These are phyloP conservation scores for Ovis aries DNA, from an alignment of 2,113 vertebrate species.

Conservation along the genomic window DNA sequence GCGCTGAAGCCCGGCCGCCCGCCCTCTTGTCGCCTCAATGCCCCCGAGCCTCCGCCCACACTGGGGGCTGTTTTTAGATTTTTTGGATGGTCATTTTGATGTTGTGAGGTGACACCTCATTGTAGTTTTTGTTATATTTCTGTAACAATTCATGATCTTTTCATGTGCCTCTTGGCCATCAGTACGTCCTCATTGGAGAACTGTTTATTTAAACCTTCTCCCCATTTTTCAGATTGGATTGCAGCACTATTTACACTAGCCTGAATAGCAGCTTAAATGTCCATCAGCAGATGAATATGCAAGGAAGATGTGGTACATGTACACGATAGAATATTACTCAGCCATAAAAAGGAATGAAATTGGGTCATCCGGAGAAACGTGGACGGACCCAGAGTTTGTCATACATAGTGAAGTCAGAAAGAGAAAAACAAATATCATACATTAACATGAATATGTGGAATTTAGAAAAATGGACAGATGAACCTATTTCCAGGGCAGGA, in stretches of 20 bases:
- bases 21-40: background rate
- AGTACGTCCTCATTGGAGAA: background rate
- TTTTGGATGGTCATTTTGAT: background rate
- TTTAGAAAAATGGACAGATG: background rate
- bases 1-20: background rate
- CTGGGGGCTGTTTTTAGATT: background rate
- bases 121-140: background rate
- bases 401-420: background rate
- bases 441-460: background rate
- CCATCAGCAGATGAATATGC: background rate
- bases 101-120: background rate
- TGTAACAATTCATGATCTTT: background rate
- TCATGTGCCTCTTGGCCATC: background rate
- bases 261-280: background rate
- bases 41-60: background rate
- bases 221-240: background rate
- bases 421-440: background rate
- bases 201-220: background rate
- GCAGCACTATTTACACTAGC: background rate
- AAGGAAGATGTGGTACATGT: background rate
- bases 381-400: background rate
- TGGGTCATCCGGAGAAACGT: background rate
- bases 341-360: background rate
- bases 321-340: background rate
- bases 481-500: background rate